phyloP scores from a whole-genome alignment of 2,888 invertebrate species.

The Antheraea assamensis region DNA sequence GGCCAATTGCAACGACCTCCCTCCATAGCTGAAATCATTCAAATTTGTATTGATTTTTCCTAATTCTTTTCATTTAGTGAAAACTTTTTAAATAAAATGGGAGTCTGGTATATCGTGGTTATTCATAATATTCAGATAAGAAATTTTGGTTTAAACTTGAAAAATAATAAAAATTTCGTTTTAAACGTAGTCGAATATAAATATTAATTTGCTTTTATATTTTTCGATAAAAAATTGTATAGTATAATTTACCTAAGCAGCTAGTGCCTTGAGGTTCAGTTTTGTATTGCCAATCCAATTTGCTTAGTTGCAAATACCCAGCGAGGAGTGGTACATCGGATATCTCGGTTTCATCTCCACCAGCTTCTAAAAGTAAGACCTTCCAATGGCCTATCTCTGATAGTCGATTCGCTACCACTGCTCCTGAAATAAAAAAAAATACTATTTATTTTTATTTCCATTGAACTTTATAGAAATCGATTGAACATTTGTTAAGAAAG shows the following conservation, averaged over 20 bases:
- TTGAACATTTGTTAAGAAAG: not conserved
- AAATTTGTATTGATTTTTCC: constrained; percentile 4
- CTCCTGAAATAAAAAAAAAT: constrained; percentile 77
- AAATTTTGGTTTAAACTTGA: not conserved
- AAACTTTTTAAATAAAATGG: not conserved
- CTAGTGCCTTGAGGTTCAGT: constrained; percentile 92
- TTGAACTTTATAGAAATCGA: not conserved
- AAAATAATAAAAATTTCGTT: not conserved
- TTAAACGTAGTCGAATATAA: not conserved
- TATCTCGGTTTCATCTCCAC: constrained; percentile 95
- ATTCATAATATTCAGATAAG: not conserved
- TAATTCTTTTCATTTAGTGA: not conserved
- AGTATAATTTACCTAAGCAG: constrained; percentile 85
- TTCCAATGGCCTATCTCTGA: constrained; percentile 91
- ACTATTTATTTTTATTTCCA: not conserved
- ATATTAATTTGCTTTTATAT: not conserved
- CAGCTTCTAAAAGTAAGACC: constrained; percentile 91
- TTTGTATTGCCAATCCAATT: constrained; percentile 96
- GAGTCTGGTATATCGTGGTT: not conserved
- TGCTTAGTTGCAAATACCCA: constrained; percentile 92
- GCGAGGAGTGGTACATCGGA: constrained; percentile 94
- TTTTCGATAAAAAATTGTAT: not conserved
- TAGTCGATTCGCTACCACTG: constrained; percentile 92
- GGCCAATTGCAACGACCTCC: constrained; percentile 95
- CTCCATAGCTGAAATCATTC: constrained; percentile 86